Percentiles rank a stretch among this genome's conserved stretches.
Evolutionary conservation across 2,113 vertebrate species (phyloP).

Genomic region (Syngnathus scovelli): DNA sequence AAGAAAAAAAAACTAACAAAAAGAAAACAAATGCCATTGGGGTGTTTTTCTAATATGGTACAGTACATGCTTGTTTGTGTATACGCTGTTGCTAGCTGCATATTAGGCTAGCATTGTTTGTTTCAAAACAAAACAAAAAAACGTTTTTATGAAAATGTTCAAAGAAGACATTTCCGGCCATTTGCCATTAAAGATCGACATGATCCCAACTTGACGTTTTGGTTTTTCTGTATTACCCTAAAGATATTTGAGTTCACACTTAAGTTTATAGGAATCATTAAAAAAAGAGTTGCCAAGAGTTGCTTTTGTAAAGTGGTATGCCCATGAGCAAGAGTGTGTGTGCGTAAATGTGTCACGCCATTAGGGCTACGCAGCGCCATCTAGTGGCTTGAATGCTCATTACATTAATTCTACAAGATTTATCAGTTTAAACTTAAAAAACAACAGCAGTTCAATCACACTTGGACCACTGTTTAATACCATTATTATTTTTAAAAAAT

Average conservation of each 20-base stretch:
- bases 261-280: no score
- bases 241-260: no score
- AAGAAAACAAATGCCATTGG: slow-evolving; percentile 15
- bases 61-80: slow-evolving; percentile 50
- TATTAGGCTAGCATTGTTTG: slow-evolving; percentile 48
- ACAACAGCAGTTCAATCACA: no score
- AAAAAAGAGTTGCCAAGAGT: not conserved
- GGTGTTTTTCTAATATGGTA: slow-evolving; percentile 35
- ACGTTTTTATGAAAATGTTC: slow-evolving; percentile 64
- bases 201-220: slow-evolving; percentile 19
- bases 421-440: no score
- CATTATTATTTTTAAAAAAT: no score
- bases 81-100: slow-evolving; percentile 55
- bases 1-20: slow-evolving; percentile 23
- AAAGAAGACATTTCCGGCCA: slow-evolving; percentile 63
- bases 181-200: slow-evolving; percentile 66
- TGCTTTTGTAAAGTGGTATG: not conserved
- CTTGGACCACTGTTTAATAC: no score
- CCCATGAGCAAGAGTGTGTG: no score
- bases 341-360: not conserved
- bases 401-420: not conserved
- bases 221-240: slow-evolving; percentile 7
- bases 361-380: not conserved
- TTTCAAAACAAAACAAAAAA: slow-evolving; percentile 44
- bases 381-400: not conserved